These are phyloP conservation scores for Podilymbus podiceps DNA, from an alignment of 2,113 vertebrate genomes.

Conservation along the genomic window DNA sequence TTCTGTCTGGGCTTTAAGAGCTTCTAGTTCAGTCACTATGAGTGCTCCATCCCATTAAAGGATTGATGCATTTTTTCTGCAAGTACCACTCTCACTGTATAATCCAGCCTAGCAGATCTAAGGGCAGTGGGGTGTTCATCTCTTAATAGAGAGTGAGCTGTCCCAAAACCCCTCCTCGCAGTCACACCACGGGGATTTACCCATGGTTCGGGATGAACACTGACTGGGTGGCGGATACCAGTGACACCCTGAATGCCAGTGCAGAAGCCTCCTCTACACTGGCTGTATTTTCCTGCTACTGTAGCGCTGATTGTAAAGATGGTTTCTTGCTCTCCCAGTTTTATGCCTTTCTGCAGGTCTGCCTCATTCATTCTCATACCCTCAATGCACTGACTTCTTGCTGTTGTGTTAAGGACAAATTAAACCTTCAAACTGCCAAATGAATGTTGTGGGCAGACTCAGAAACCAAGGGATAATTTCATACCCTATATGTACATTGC, in stretches of 20 bases:
- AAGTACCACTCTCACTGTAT: neutral
- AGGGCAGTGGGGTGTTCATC: neutral
- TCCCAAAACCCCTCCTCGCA: neutral
- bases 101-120: neutral
- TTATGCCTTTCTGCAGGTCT: neutral
- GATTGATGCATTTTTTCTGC: neutral
- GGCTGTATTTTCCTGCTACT: neutral
- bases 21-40: fast-evolving
- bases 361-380: neutral
- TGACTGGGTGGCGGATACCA: neutral
- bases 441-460: neutral
- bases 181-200: neutral
- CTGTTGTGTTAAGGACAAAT: neutral
- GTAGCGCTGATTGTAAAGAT: neutral
- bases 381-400: neutral
- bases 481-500: neutral
- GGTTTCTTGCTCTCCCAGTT: neutral
- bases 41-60: neutral
- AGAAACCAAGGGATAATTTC: neutral
- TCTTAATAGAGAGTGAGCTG: too few species aligned
- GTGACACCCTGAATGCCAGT: neutral
- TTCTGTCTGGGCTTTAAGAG: neutral
- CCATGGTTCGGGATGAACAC: neutral
- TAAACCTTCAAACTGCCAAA: neutral
- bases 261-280: neutral